phyloP scores from a whole-genome alignment of 2,888 invertebrate genomes.

The Seira musarum region DNA sequence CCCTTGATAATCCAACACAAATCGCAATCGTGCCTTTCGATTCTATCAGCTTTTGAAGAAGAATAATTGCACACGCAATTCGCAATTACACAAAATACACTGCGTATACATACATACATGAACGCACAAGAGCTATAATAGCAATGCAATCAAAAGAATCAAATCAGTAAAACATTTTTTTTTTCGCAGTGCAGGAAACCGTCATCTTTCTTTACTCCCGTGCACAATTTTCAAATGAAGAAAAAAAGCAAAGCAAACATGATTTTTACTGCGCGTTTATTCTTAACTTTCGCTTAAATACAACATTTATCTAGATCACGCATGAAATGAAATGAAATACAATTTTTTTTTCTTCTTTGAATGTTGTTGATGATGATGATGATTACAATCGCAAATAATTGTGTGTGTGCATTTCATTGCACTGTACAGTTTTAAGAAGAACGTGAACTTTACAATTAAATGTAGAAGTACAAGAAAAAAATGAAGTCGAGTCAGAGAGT shows the following conservation, averaged over 20 bases:
- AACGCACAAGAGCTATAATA: not conserved
- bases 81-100: constrained; percentile 28
- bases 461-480: constrained; percentile 4
- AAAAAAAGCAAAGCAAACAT: not conserved
- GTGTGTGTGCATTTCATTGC: not conserved
- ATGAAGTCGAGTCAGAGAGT: not conserved
- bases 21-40: constrained; percentile 41
- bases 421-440: not conserved
- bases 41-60: constrained; percentile 22
- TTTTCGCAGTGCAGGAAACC: constrained; percentile 41
- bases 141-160: not conserved
- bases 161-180: not conserved
- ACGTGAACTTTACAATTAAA: not conserved
- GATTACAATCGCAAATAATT: not conserved
- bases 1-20: not conserved
- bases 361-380: too few species aligned
- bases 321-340: constrained; percentile 49
- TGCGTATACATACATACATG: constrained; percentile 15
- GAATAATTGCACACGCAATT: constrained; percentile 47
- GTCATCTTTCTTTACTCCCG: constrained; percentile 38
- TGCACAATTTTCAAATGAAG: not conserved
- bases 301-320: constrained; percentile 53
- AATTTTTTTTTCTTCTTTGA: not conserved
- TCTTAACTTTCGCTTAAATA: constrained; percentile 54
- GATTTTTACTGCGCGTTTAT: constrained; percentile 11